A percentile compares a stretch with the other conserved stretches of the same genome.
These are phyloP conservation scores for Petrocephalus microphthalmus DNA, from an alignment of 2,113 vertebrate genomes.

Conservation along the genomic window DNA sequence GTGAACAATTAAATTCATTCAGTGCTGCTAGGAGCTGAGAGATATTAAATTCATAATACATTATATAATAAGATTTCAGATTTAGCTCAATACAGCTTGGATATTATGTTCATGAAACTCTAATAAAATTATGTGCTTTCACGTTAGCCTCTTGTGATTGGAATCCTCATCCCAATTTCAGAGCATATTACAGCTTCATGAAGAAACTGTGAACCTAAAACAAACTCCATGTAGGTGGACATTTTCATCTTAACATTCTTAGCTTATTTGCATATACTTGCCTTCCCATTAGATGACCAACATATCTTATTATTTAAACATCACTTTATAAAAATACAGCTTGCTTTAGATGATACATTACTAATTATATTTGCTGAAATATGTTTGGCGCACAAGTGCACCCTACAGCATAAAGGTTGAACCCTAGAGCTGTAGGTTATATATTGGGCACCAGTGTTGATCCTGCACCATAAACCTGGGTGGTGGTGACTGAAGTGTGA, in stretches of 20 bases:
- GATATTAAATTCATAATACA: background rate
- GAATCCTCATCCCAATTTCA: background rate
- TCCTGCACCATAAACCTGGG: background rate
- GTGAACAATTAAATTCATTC: background rate
- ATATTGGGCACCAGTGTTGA: background rate
- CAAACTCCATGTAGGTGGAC: background rate
- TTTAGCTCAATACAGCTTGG: background rate
- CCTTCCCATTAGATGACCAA: background rate
- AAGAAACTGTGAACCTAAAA: background rate
- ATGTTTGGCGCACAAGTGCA: background rate
- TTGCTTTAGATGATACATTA: background rate
- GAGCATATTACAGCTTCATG: background rate
- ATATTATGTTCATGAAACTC: background rate
- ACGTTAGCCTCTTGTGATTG: background rate
- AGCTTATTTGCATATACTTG: background rate
- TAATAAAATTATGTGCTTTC: background rate
- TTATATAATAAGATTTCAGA: background rate
- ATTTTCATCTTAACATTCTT: background rate
- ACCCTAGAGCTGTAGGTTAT: background rate
- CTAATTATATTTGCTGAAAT: background rate
- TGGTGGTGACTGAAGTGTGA: background rate
- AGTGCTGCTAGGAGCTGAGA: background rate
- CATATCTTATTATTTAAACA: background rate
- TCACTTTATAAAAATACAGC: background rate
- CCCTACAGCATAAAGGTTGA: background rate